Evolutionary conservation across 2,797 vertebrate genomes (phyloP), one percentile per base, ranked within the genome.

Genomic region (Mormyrus proboscirostris): DNA sequence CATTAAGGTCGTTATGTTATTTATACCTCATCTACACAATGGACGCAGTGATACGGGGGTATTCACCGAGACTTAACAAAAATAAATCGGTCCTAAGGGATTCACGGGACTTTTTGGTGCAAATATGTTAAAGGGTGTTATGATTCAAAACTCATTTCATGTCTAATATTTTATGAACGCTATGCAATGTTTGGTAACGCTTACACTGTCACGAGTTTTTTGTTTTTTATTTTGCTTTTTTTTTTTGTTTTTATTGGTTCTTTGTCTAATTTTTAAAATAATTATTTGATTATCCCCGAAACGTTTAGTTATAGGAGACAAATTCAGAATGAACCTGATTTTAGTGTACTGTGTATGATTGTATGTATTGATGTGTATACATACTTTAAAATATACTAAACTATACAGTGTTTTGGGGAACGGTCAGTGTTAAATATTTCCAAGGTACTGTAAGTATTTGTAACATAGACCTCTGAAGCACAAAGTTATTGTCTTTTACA

Each of bases 331-430:
- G 62, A 83, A 82, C 22, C 73, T 86, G 5, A 89, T 89, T 87
- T 90, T 59, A 41, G 87, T 88, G 93, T 93, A 92, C 91, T 93
- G 92, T 93, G 90, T 93, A 65, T 86, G 22, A 93, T 91, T 94
- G 94, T 94, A 93, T 94, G 92, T 93, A 94, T 94, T 91, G 92
- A 92, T 94, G 94, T 95, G 94, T 94, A 89, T 92, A 93, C 94
- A 92, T 95, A 94, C 44, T 83, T 91, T 94, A 94, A 93, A 95
- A 95, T 94, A 94, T 94, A 92, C 95, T 94, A 19, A 79, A 79
- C 14, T 79, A 95, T 92, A 93, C 93, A 93, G 95, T 94, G 90
- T 90, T 88, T 83, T 92, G 87, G 88, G 90, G 92, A 91, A 88
- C 91, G 83, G 89, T 92, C 89, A 91, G 69, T 91, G 91, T 88